Conservation (phyloP, 2,888 invertebrate genomes). For the Chesias legatella region DNA sequence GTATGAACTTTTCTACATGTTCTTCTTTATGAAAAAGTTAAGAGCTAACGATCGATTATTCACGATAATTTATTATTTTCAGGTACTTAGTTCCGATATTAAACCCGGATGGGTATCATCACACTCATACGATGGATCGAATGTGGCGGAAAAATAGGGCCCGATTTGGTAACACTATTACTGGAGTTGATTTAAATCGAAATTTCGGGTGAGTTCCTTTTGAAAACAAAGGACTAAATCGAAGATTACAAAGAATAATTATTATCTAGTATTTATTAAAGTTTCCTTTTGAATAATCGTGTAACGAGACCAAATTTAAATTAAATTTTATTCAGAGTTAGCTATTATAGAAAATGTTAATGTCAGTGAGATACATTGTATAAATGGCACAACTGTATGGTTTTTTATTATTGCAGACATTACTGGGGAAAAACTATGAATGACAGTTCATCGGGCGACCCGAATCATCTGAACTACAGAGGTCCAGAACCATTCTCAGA, state of each 20-base stretch:
- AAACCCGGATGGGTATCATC: constrained; percentile 93
- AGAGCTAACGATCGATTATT: neutral
- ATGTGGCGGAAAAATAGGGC: constrained; percentile 90
- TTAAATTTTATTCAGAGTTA: no score
- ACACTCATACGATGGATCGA: constrained; percentile 87
- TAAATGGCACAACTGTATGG: neutral
- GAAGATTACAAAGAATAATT: no score
- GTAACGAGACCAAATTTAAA: no score
- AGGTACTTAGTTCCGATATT: constrained; percentile 86
- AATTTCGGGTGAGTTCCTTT: constrained; percentile 87
- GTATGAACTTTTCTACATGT: no score
- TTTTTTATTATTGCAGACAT: constrained; percentile 38
- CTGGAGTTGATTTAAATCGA: constrained; percentile 90
- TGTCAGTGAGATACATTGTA: no score
- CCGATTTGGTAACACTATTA: constrained; percentile 72
- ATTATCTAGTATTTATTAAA: no score
- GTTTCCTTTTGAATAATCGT: no score
- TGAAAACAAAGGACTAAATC: no score
- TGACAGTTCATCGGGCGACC: constrained; percentile 47
- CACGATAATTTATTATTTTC: constrained; percentile 21
- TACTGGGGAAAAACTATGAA: constrained; percentile 66
- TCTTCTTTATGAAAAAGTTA: no score
- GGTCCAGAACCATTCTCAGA: constrained; percentile 64
- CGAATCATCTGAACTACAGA: constrained; percentile 58
- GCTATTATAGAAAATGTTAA: no score